Evolutionary conservation across 1,140 invertebrate genomes (phyloP), one percentile per base, ranked within the genome.

Genomic region (Hyphantria cunea): DNA sequence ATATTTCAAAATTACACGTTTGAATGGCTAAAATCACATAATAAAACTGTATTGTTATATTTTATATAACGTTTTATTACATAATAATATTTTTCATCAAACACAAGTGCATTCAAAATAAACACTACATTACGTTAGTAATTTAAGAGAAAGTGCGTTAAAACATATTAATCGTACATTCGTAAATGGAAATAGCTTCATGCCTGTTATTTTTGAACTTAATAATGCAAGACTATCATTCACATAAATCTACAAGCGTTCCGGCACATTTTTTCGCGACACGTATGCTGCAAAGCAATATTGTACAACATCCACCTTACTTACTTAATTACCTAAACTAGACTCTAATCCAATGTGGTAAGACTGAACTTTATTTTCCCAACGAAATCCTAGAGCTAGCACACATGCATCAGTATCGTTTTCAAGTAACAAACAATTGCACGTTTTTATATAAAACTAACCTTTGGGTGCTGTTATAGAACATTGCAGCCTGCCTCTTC

Each of bases 391-490:
- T 42, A 37, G 31, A 9, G n/a, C 17, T 34, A 6, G 14, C 41
- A 55, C 12, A 37, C 34, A 39, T 13, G 53, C 41, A 59, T 65
- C 50, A 5, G 5, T 25, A 25, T 3, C 63, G 41, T 41, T 58
- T 13, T 33, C n/a, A 32, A 37, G 17, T 60, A 37, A 58, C 48
- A 52, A 71, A 68, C 17, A 58, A 58, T 63, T 14, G 48, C 56
- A 56, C 50, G 45, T 55, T 61, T 61, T 60, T 37, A 44, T 48
- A 58, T 37, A 37, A 66, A 76, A 78, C 79, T 62, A 72, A 89
- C 86, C 86, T 89, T 70, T 86, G 76, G 11, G 85, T 88, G 6
- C 85, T 81, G 56, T 89, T 88, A 67, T 89, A 89, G 66, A 88
- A 89, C 81, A 86, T 77, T 10, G 86, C 86, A 0, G 86, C 86